Base-by-base conservation (phyloP, 2,797 vertebrate species). In the Crocodylus rhombifer region DNA sequence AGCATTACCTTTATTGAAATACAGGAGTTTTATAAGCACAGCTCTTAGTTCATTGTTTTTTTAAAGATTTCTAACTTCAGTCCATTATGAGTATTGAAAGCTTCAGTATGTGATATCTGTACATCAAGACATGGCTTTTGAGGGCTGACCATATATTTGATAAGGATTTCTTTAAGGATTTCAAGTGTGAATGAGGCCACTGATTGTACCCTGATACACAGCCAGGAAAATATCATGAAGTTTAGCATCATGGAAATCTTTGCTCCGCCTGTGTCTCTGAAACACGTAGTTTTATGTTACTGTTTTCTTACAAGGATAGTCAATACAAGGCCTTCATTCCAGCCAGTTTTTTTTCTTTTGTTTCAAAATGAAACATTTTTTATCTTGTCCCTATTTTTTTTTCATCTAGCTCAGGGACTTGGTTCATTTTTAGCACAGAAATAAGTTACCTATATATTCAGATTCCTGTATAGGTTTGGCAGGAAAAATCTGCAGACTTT, bases 371-470 rank as follows among this genome's bases (percentile, higher is more conserved):
- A 75, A 86, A 55, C 14, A 33, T 5, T 67, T 4, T 11, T 26
- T 77, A 3, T 63, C 67, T 17, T 63, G 5, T 42, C 86, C 7
- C 21, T 61, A 1, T 30, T 77, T 14, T 58, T 63, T 42, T 1
- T 58, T 14, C 64, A 73, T 23, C 51, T 51, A 73, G 23, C 36
- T 14, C 14, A 73, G 26, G 58, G 17, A 17, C 80, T 82, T 91
- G 30, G 1, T 25, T 91, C 25, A 62, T 14, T 84, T 90, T 78
- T 36, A 6, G 10, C 33, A 84, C 18, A 91, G 33, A 58, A 89
- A 80, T 9, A 64, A 6, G 1, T 93, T 97, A 98, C 98, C 98
- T 96, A 97, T 97, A 2, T 98, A 98, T 93, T 97, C 97, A 0
- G 97, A 97, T 80, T 98, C 98, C 81, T 97, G 93, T 21, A 95